These are phyloP conservation scores for Agelas oroides DNA, from an alignment of 37 sponge, comb jelly and placozoan genomes.

Conservation along the genomic window DNA sequence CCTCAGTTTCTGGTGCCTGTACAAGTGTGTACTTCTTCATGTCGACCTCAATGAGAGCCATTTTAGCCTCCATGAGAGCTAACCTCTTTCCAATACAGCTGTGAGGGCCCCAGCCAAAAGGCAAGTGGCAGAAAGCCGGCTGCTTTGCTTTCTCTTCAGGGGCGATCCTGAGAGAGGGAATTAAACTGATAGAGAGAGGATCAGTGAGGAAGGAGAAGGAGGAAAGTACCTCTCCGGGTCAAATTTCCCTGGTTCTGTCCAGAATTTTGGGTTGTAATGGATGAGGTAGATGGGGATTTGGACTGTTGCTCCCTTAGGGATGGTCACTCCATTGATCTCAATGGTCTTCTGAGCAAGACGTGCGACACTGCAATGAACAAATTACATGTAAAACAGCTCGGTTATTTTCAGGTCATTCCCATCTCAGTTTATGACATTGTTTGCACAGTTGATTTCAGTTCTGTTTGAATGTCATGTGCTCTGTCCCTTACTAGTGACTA, in stretches of 20 bases:
- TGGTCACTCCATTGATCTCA: constrained; percentile 9
- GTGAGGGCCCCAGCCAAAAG: constrained; percentile 84
- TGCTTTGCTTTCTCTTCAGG: constrained; percentile 64
- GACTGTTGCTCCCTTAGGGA: constrained; percentile 53
- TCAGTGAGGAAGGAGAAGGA: no score
- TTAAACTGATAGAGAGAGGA: no score
- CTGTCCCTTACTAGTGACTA: no score
- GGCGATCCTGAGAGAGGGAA: constrained; percentile 56
- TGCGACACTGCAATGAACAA: no score
- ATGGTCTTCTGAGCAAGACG: background rate
- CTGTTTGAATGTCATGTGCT: no score
- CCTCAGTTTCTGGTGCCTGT: constrained; percentile 49
- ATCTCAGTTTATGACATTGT: no score
- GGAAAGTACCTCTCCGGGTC: constrained; percentile 68
- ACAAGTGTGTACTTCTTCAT: constrained; percentile 66
- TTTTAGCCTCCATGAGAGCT: constrained; percentile 82
- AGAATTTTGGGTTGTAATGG: constrained; percentile 74
- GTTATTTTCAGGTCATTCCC: no score
- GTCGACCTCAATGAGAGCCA: constrained; percentile 58
- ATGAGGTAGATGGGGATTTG: constrained; percentile 48
- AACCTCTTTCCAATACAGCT: constrained; percentile 84
- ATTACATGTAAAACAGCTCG: no score
- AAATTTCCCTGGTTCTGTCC: constrained; percentile 84
- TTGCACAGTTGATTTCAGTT: no score
- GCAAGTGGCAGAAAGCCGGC: constrained; percentile 59